Base-by-base conservation (phyloP, 2,113 vertebrate species). In the Pipa parva region DNA sequence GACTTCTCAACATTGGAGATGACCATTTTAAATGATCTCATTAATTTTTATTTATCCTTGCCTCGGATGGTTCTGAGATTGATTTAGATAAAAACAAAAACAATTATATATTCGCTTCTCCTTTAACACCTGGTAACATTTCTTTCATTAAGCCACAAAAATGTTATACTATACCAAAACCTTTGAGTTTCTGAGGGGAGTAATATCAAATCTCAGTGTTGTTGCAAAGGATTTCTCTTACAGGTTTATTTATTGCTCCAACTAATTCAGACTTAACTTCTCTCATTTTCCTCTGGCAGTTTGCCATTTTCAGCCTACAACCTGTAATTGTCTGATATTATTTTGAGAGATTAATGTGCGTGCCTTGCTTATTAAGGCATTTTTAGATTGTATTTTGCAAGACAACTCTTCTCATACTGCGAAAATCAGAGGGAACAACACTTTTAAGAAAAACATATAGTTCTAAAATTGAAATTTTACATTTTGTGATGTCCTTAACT, bases 251-350 rank as follows among this genome's bases (percentile, higher is more conserved):
- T 45, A 24, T 45, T 45, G 7, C 7, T 45, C n/a, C 25, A 59
- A 37, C 58, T 59, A 27, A 31, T 56, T 56, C 20, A 28, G 20
- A 29, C 17, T 28, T 20, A 29, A 27, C 7, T 31, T 20, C 17
- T 17, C 28, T 31, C 9, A 17, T 42, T 42, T 42, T 42, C 3
- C 6, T 27, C 20, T 59, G 58, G 58, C 37, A 27, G 7, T 15
- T 22, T 27, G 60, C 60, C 60, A 50, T 28, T 37, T 29, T 27
- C 46, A 63, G 48, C 60, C 21, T 17, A 50, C 45, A n/a, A 20
- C 18, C 15, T 63, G 26, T 63, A 50, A 63, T 48, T 61, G 39
- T 31, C 42, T 45, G 26, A 45, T 50, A 50, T 63, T 31, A 50
- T 31, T 63, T 29, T 50, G 27, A 46, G 28, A 62, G 59, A 62